These are phyloP conservation scores for Sitobion miscanthi DNA, from an alignment of 1,140 invertebrate genomes.

Conservation along the genomic window DNA sequence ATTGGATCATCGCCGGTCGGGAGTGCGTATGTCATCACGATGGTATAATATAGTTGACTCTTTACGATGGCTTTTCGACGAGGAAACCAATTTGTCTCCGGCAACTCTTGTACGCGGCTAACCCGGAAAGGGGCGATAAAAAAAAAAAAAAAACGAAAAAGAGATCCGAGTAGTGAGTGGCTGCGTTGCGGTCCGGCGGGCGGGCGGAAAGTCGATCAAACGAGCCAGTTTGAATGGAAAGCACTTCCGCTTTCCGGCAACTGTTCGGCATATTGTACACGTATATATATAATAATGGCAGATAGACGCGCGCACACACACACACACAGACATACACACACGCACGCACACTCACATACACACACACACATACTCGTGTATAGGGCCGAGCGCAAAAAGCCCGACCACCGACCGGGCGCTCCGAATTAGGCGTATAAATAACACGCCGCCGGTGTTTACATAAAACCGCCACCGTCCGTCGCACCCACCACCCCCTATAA, in stretches of 20 bases:
- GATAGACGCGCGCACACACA: background rate
- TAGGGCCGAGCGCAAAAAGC: background rate
- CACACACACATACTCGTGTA: background rate
- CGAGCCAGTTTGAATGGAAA: conserved; percentile 35
- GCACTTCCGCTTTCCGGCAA: conserved; percentile 33
- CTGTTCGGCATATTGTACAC: background rate
- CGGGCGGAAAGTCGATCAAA: conserved; percentile 42
- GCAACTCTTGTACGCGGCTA: background rate
- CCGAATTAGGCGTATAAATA: conserved; percentile 16
- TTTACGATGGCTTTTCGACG: conserved; percentile 21
- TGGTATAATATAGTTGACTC: conserved; percentile 23
- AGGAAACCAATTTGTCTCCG: conserved; percentile 34
- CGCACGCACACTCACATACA: too few relatives aligned
- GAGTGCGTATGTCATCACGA: background rate
- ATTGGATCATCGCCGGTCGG: background rate
- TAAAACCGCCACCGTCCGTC: background rate
- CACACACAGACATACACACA: background rate
- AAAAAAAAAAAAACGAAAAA: background rate
- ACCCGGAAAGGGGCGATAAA: background rate
- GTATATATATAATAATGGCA: background rate
- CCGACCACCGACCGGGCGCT: background rate
- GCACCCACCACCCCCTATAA: background rate
- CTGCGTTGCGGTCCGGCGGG: background rate
- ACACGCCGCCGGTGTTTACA: background rate
- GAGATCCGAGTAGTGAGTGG: background rate